A percentile compares a stretch with the other conserved stretches of the same genome.
phyloP scores from a whole-genome alignment of 2,113 vertebrate genomes.

The Rhizomys pruinosus region DNA sequence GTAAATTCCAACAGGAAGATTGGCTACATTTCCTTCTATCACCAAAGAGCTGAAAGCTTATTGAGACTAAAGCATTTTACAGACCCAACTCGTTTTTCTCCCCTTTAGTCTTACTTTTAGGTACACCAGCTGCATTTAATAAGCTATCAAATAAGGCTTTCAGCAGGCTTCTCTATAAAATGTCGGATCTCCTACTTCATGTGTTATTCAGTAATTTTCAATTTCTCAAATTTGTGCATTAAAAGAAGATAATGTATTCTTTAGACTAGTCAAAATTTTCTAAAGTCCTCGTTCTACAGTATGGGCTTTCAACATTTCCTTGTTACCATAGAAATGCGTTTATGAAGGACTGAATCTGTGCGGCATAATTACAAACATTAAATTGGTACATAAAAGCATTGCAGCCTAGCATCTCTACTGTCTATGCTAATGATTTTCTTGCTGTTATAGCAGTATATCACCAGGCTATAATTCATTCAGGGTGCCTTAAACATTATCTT shows the following conservation, averaged over 20 bases:
- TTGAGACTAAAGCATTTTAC: constrained; percentile 73
- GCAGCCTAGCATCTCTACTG: constrained; percentile 52
- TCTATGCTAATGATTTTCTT: constrained; percentile 65
- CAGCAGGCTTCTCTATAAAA: constrained; percentile 68
- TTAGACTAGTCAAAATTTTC: constrained; percentile 65
- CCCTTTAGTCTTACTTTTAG: constrained; percentile 72
- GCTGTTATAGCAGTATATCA: constrained; percentile 72
- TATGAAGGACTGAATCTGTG: constrained; percentile 61
- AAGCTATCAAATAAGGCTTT: constrained; percentile 77
- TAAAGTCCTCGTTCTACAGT: constrained; percentile 60
- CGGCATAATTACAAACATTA: constrained; percentile 79
- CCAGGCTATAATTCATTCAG: constrained; percentile 74
- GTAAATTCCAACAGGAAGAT: constrained; percentile 68
- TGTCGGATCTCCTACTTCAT: constrained; percentile 66
- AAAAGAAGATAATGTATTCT: constrained; percentile 67
- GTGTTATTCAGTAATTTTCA: constrained; percentile 74
- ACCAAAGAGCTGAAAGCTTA: constrained; percentile 57
- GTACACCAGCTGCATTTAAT: constrained; percentile 74
- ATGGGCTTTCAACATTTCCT: constrained; percentile 63
- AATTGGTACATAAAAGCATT: constrained; percentile 73
- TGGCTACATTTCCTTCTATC: constrained; percentile 58
- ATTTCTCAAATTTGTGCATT: constrained; percentile 78
- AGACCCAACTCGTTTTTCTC: constrained; percentile 47
- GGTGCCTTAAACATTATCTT: constrained; percentile 69
- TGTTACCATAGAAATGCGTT: constrained; percentile 74